A percentile compares a stretch with the other conserved stretches of the same genome.
phyloP scores from a whole-genome alignment of 2,888 invertebrate genomes.

The Eupithecia vulgata region DNA sequence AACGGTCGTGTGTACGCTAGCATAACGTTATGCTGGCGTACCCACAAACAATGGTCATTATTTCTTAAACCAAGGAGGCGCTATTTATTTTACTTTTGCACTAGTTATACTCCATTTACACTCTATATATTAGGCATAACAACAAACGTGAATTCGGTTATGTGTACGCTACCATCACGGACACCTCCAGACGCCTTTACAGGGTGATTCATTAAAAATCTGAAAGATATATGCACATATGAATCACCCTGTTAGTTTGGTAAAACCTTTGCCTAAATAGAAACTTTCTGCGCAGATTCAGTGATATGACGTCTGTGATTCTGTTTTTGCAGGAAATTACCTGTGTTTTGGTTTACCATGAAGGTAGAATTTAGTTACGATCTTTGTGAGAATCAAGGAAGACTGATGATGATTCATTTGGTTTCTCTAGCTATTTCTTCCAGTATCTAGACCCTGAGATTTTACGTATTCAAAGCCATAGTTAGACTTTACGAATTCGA shows the following conservation, averaged over 20 bases:
- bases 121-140: no score
- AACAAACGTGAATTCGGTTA: no score
- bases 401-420: not conserved
- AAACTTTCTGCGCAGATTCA: constrained; percentile 1
- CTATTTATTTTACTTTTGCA: no score
- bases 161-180: no score
- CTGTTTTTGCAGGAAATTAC: constrained; percentile 1
- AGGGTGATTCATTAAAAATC: not conserved
- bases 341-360: not conserved
- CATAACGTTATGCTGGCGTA: no score
- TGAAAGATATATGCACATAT: not conserved
- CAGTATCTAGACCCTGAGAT: not conserved
- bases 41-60: no score
- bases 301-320: constrained; percentile 14
- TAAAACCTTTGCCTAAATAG: not conserved
- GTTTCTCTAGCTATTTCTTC: not conserved
- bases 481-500: no score
- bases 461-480: no score
- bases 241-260: not conserved
- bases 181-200: not conserved
- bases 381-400: not conserved
- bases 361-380: not conserved
- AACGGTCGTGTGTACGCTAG: no score
- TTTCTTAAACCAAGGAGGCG: no score
- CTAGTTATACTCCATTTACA: no score